Conservation (phyloP, 2,797 vertebrate genomes). For the Rhinoraja longicauda region DNA sequence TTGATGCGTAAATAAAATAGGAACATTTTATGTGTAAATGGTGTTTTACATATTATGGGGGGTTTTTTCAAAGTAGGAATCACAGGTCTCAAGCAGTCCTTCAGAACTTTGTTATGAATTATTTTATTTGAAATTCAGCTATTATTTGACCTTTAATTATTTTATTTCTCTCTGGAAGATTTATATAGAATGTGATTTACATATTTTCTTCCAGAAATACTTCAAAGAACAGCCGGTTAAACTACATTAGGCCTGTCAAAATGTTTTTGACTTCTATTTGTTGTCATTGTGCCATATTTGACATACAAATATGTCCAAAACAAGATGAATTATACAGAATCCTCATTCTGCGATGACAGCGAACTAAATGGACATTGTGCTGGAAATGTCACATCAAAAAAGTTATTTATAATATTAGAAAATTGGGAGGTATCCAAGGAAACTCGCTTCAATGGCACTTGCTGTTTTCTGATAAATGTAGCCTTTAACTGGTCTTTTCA, state of each 20-base stretch:
- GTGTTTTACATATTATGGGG: slow-evolving; percentile 56
- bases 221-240: neutral
- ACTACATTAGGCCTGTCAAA: neutral
- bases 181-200: neutral
- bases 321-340: neutral
- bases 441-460: neutral
- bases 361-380: neutral
- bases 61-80: slow-evolving; percentile 44
- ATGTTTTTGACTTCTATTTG: neutral
- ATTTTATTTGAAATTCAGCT: neutral
- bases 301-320: neutral
- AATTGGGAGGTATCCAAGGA: neutral
- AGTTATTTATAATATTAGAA: neutral
- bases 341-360: neutral
- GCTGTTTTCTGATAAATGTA: neutral
- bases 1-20: slow-evolving; percentile 64
- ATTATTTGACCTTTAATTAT: neutral
- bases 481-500: neutral
- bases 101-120: slow-evolving; percentile 39
- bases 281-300: neutral
- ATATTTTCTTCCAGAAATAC: neutral
- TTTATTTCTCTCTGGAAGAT: neutral
- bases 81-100: slow-evolving; percentile 40
- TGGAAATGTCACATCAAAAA: neutral
- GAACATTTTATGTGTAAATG: slow-evolving; percentile 76